Percentiles rank a stretch among this genome's conserved stretches.
Evolutionary conservation across 2,113 vertebrate genomes (phyloP).

Genomic region (Amblyornis subalaris): DNA sequence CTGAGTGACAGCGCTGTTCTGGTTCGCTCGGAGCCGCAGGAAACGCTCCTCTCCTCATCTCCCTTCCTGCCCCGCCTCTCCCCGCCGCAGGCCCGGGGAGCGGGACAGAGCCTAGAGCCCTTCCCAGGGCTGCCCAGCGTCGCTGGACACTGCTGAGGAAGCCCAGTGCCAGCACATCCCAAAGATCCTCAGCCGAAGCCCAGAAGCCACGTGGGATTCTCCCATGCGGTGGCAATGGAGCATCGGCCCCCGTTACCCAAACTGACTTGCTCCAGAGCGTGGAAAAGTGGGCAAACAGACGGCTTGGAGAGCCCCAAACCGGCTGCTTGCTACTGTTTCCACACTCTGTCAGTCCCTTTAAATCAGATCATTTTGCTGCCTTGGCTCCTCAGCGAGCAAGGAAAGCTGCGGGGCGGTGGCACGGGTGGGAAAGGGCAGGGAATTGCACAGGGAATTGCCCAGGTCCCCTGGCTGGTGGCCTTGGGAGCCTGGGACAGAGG

Average conservation of each 20-base stretch:
- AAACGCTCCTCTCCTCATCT: slow-evolving; percentile 66
- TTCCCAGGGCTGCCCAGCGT: rapidly evolving
- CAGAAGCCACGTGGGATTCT: rapidly evolving
- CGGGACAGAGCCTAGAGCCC: rapidly evolving
- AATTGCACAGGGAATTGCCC: no score
- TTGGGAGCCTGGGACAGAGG: neutral
- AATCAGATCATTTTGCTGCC: neutral
- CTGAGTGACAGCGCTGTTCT: slow-evolving; percentile 41
- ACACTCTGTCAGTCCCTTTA: rapidly evolving
- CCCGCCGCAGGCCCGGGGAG: neutral
- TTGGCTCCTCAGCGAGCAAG: neutral
- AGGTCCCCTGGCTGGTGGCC: neutral
- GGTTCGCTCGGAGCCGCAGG: slow-evolving; percentile 10
- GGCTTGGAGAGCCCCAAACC: neutral
- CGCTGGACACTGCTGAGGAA: neutral
- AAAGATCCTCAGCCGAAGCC: neutral
- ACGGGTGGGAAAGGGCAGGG: neutral
- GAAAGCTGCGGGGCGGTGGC: rapidly evolving
- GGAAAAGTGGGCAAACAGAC: neutral
- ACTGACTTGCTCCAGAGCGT: rapidly evolving
- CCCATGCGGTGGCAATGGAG: rapidly evolving
- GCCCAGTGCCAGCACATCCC: neutral
- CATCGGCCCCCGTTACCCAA: neutral
- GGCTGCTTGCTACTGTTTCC: rapidly evolving
- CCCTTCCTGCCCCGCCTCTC: slow-evolving; percentile 57